Base-by-base conservation (phyloP, 2,888 invertebrate species). In the Helicoverpa assulta region DNA sequence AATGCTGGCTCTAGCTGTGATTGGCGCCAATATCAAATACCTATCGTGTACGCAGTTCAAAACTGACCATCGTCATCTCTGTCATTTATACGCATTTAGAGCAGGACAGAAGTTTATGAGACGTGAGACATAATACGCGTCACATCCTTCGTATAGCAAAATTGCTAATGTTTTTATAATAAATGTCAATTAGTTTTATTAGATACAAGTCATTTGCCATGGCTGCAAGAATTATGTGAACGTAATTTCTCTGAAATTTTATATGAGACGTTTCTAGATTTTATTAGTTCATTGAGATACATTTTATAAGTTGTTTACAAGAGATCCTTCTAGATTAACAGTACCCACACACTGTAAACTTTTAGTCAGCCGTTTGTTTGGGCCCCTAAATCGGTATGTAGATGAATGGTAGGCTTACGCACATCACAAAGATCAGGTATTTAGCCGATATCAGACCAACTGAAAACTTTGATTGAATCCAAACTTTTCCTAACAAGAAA, bases 161-260 rank as follows among this genome's bases (percentile, higher is more conserved):
- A 76, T 62, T 40, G 19, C 55, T 70, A 61, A 73, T 54, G 73
- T 66, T 70, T 72, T 69, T 65, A 59, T 75, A 73, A 65, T 68
- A 66, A 82, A 71, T 80, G 62, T 67, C 67, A 67, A 77, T 74
- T 74, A 71, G 67, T 80, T 80, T 66, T 71, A 71, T 70, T 65
- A 56, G 53, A 59, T 64, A 67, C 61, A 29, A 51, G 67, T 43
- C 68, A 52, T 58, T 59, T 7, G n/a, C 47, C 57, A 51, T 18
- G 47, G 55, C 40, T 47, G 58, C 60, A 62, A 55, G 47, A 47
- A 7, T 47, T 47, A 47, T 47, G 16, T 5, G 57, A 51, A 26
- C 50, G 8, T 37, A n/a, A 54, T 59, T 64, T 61, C 14, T 61
- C 37, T 52, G 29, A 7, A 8, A 8, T 55, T 73, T 62, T 40